A percentile compares a stretch with the other conserved stretches of the same genome.
phyloP scores from a whole-genome alignment of 1,140 invertebrate genomes.

The Cyclina sinensis region DNA sequence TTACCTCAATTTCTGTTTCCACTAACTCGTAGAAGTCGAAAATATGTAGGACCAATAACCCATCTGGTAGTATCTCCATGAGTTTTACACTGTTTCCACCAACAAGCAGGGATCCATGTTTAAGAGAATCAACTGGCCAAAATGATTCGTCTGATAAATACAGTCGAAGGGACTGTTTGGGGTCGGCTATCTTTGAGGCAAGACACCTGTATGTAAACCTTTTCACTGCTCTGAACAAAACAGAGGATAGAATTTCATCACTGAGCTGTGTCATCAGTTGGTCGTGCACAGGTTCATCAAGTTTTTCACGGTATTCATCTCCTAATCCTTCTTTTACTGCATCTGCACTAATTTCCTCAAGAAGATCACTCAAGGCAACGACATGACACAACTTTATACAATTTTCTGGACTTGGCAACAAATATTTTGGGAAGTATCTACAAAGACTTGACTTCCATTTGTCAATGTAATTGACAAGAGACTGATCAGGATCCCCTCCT shows the following conservation, averaged over 20 bases:
- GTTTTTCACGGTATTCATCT: slow-evolving; percentile 12
- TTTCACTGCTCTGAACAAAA: slow-evolving; percentile 38
- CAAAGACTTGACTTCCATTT: slow-evolving; percentile 1
- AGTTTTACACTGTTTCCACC: background rate
- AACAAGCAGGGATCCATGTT: background rate
- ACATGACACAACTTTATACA: slow-evolving; percentile 17
- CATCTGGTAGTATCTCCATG: background rate
- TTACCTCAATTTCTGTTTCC: slow-evolving; percentile 19
- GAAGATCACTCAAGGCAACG: slow-evolving; percentile 37
- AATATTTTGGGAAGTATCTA: background rate
- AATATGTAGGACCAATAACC: slow-evolving; percentile 16
- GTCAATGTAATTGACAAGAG: slow-evolving; percentile 43
- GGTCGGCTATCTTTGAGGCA: background rate
- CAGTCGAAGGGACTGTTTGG: background rate
- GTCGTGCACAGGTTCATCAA: slow-evolving; percentile 4
- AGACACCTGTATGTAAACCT: slow-evolving; percentile 52
- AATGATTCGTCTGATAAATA: slow-evolving; percentile 36
- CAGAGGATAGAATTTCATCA: background rate
- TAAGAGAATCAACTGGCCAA: slow-evolving; percentile 2
- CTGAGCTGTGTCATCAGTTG: slow-evolving; percentile 3
- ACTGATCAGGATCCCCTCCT: background rate
- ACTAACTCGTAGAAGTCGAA: background rate
- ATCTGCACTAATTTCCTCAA: slow-evolving; percentile 53
- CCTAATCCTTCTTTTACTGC: slow-evolving; percentile 2
- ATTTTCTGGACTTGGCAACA: slow-evolving; percentile 21